phyloP scores from a whole-genome alignment of 2,888 invertebrate genomes.

The Acanthosoma haemorrhoidale region DNA sequence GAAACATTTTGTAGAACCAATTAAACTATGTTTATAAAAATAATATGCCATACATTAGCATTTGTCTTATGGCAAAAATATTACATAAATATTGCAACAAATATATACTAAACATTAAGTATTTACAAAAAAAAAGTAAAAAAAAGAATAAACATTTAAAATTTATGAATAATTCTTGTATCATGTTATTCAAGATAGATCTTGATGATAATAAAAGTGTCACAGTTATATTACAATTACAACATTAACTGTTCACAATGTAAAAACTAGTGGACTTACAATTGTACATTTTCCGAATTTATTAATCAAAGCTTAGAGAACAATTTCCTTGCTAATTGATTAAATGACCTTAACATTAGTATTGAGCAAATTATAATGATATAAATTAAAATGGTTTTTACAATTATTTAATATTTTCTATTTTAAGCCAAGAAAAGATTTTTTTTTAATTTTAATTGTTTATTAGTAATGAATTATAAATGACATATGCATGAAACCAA shows the following conservation, averaged over 20 bases:
- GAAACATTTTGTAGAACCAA: conserved; percentile 13
- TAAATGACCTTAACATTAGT: conserved; percentile 25
- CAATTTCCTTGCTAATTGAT: background rate
- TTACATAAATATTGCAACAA: conserved; percentile 31
- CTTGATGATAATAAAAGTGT: background rate
- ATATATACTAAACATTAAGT: conserved; percentile 25
- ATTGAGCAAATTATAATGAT: conserved; percentile 16
- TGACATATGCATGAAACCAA: conserved; percentile 14
- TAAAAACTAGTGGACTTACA: conserved; percentile 11
- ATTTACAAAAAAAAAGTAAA: conserved; percentile 20
- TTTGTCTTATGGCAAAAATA: conserved; percentile 19
- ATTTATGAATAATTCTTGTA: background rate
- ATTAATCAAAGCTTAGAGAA: background rate
- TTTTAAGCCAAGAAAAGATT: conserved; percentile 16
- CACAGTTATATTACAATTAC: conserved; percentile 9
- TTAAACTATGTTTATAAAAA: conserved; percentile 25
- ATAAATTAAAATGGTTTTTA: background rate
- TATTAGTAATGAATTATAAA: conserved; percentile 11
- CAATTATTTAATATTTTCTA: conserved; percentile 7
- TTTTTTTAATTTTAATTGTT: conserved; percentile 7
- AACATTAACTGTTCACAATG: background rate
- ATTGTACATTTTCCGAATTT: conserved; percentile 4
- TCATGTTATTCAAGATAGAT: background rate
- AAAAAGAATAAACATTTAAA: background rate
- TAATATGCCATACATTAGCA: conserved; percentile 25